Base-by-base conservation (phyloP, 2,888 invertebrate genomes). In the Anarsia innoxiella region DNA sequence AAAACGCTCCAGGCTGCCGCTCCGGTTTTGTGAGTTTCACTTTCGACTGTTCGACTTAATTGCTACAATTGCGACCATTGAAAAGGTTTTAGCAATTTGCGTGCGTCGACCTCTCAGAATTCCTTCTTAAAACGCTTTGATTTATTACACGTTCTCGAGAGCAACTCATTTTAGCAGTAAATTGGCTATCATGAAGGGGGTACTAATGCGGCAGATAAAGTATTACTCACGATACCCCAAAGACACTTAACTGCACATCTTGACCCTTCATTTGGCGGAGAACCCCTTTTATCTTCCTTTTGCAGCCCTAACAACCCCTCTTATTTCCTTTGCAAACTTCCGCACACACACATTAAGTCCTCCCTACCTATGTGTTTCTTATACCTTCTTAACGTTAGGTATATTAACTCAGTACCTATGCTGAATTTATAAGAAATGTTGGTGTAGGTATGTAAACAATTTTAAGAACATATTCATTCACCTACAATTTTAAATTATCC, bases 1-100 rank as follows among this genome's bases (percentile, higher is more conserved):
- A 77, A 74, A 75, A 72, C 62, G 61, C 50, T 61, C 54, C n/a
- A 53, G 51, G 54, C 51, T 54, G 55, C 55, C 56, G 52, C 58
- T 50, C 56, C 56, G 66, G 64, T 59, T 57, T n/a, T n/a, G n/a
- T 62, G 66, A 67, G 82, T 83, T 83, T 84, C 83, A 80, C 82
- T 84, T 79, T 84, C 80, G 59, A 61, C 55, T 54, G 68, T 59
- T 64, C 59, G 56, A 61, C 51, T 76, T 80, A 77, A 80, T 82
- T 83, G 77, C 71, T 74, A 68, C 77, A 72, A 79, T 76, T 73
- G 69, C 57, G 61, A 36, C 44, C 43, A 56, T 61, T 62, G 61
- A 63, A 64, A 63, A 45, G 50, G 44, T 46, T 58, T 45, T 55
- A 53, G 51, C 53, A 56, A 51, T 45, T 51, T 48, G 51, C 53